Percentiles rank a stretch among this genome's conserved stretches.
phyloP scores from a whole-genome alignment of 2,888 invertebrate genomes.

The Leuctra nigra region DNA sequence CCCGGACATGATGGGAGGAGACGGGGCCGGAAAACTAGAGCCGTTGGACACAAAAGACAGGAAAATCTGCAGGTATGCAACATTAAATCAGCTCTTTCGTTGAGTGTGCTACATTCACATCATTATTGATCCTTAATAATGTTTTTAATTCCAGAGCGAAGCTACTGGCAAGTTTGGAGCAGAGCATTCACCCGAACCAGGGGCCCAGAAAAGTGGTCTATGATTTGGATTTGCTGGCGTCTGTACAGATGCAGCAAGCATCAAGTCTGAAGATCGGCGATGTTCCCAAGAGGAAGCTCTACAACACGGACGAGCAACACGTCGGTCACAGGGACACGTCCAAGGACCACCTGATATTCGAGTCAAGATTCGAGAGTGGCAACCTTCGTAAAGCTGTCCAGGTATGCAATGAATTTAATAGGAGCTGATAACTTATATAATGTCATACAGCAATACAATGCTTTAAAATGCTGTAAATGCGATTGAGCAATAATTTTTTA shows the following conservation, averaged over 20 bases:
- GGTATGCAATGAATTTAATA: no score
- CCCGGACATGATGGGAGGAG: conserved; percentile 61
- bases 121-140: no score
- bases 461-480: no score
- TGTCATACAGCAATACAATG: no score
- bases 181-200: conserved; percentile 54
- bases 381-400: conserved; percentile 76
- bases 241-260: conserved; percentile 1
- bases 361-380: conserved; percentile 81
- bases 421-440: no score
- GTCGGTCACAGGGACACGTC: conserved; percentile 41
- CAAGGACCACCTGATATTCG: conserved; percentile 56
- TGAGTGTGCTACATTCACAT: not conserved
- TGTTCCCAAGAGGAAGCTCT: conserved; percentile 34
- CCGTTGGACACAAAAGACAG: conserved; percentile 51
- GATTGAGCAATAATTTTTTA: no score
- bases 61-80: conserved; percentile 43
- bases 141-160: conserved; percentile 42
- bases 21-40: conserved; percentile 47
- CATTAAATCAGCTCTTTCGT: not conserved
- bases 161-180: conserved; percentile 58
- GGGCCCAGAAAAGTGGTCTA: conserved; percentile 59
- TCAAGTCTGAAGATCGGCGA: conserved; percentile 3
- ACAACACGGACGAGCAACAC: conserved; percentile 48
- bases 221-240: conserved; percentile 54